Percentiles rank a stretch among this genome's conserved stretches.
Conservation (phyloP, 2,113 vertebrate species). For the Beaufortia kweichowensis region DNA sequence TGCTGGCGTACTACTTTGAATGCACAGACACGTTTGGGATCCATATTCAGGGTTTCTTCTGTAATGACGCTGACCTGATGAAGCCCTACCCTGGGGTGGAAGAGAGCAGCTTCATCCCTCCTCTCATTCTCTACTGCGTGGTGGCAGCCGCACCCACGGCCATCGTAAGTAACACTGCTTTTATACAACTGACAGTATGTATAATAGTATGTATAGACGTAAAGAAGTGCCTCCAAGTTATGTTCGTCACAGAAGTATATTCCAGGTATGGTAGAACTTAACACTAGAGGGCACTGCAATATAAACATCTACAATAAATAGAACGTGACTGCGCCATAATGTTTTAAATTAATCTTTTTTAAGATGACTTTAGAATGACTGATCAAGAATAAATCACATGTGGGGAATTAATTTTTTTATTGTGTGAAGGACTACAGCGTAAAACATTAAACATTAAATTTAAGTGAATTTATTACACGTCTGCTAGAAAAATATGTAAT, state of each 20-base stretch:
- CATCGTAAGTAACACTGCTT: slow-evolving; percentile 81
- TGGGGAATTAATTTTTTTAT: no score
- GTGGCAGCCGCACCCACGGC: slow-evolving; percentile 89
- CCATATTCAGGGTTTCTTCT: slow-evolving; percentile 98
- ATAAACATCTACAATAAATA: slow-evolving; percentile 2
- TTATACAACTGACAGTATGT: neutral
- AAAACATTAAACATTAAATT: no score
- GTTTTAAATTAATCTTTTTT: neutral
- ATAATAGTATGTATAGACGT: no score
- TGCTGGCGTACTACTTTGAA: slow-evolving; percentile 98
- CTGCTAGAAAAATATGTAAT: no score
- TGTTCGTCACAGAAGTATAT: no score
- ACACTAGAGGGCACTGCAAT: slow-evolving; percentile 46
- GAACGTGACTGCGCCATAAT: neutral
- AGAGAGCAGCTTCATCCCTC: slow-evolving; percentile 92
- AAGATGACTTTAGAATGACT: no score
- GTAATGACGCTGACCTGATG: slow-evolving; percentile 94
- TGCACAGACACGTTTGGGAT: slow-evolving; percentile 95
- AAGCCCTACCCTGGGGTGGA: slow-evolving; percentile 94
- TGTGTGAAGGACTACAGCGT: no score
- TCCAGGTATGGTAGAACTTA: slow-evolving; percentile 4
- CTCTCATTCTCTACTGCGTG: slow-evolving; percentile 93
- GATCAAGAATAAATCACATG: no score
- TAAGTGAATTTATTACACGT: no score
- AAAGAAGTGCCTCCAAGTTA: no score